Percentiles rank a stretch among this genome's conserved stretches.
These are phyloP conservation scores for Agrilus planipennis DNA, from an alignment of 1,140 invertebrate species.

Conservation along the genomic window DNA sequence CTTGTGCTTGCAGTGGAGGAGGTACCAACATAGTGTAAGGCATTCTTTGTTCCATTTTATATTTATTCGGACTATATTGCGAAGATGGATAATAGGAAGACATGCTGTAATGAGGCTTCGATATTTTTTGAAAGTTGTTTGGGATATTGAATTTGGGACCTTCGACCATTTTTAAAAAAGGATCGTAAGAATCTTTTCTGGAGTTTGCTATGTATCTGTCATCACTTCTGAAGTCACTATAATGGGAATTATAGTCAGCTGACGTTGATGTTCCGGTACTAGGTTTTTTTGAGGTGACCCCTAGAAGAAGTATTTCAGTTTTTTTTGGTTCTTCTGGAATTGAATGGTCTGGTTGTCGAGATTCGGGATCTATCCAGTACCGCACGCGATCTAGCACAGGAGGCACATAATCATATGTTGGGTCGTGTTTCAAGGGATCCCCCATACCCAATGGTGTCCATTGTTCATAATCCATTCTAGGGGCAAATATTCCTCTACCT, in stretches of 20 bases:
- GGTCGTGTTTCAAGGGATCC: constrained; percentile 66
- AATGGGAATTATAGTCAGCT: constrained; percentile 15
- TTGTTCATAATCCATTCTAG: constrained; percentile 59
- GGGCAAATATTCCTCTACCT: constrained; percentile 42
- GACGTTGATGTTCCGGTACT: constrained; percentile 34
- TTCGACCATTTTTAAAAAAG: constrained; percentile 40
- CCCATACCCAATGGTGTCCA: constrained; percentile 66
- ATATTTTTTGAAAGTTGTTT: constrained; percentile 23
- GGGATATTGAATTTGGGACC: constrained; percentile 33
- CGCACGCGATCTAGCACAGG: constrained; percentile 61
- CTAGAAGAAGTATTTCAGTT: constrained; percentile 53
- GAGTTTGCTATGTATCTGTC: no score
- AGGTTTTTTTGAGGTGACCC: constrained; percentile 51
- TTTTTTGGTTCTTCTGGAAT: constrained; percentile 34
- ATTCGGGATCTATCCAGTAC: constrained; percentile 54
- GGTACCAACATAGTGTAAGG: constrained; percentile 55
- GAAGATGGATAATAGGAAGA: constrained; percentile 23
- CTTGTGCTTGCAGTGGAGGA: constrained; percentile 35
- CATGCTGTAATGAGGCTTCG: constrained; percentile 20
- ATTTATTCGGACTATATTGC: constrained; percentile 26
- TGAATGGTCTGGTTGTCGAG: constrained; percentile 32
- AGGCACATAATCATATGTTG: constrained; percentile 68
- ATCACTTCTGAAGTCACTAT: no score
- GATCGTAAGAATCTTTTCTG: constrained; percentile 33
- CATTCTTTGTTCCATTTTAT: constrained; percentile 37